A percentile compares a stretch with the other conserved stretches of the same genome.
Evolutionary conservation across 2,113 vertebrate genomes (phyloP).

Genomic region (Callionymus lyra): DNA sequence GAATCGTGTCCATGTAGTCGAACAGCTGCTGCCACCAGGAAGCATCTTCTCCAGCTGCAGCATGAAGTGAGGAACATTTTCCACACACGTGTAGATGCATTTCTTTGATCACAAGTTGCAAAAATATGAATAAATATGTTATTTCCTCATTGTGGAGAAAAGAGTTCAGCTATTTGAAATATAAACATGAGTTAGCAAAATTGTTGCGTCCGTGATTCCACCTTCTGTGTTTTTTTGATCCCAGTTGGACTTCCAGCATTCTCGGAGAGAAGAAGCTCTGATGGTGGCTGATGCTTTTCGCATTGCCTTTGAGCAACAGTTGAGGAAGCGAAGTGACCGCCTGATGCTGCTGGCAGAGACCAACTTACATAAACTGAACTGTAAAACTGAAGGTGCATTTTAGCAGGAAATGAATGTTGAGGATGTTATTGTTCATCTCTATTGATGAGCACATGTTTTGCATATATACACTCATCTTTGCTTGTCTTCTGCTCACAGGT

Average conservation of each 20-base stretch:
- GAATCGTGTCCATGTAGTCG: conserved; percentile 76
- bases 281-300: conserved; percentile 84
- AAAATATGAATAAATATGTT: too few relatives aligned
- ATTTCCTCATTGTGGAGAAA: too few relatives aligned
- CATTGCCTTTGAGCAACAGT: conserved; percentile 86
- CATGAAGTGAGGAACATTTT: conserved; percentile 69
- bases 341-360: conserved; percentile 68
- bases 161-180: too few relatives aligned
- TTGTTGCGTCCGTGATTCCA: too few relatives aligned
- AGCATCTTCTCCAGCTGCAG: conserved; percentile 73
- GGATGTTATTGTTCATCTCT: too few relatives aligned
- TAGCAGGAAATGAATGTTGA: too few relatives aligned
- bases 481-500: conserved; percentile 27
- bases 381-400: conserved; percentile 29
- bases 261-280: conserved; percentile 77
- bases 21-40: conserved; percentile 70
- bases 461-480: too few relatives aligned
- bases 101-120: too few relatives aligned
- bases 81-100: too few relatives aligned
- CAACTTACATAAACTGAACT: conserved; percentile 52
- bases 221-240: neutral
- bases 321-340: conserved; percentile 77
- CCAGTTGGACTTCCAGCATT: conserved; percentile 73
- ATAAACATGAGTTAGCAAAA: too few relatives aligned
- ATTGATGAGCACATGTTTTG: too few relatives aligned